Evolutionary conservation across 2,888 invertebrate species (phyloP), one percentile per base, ranked within the genome.

Genomic region (Chironomus tentans): DNA sequence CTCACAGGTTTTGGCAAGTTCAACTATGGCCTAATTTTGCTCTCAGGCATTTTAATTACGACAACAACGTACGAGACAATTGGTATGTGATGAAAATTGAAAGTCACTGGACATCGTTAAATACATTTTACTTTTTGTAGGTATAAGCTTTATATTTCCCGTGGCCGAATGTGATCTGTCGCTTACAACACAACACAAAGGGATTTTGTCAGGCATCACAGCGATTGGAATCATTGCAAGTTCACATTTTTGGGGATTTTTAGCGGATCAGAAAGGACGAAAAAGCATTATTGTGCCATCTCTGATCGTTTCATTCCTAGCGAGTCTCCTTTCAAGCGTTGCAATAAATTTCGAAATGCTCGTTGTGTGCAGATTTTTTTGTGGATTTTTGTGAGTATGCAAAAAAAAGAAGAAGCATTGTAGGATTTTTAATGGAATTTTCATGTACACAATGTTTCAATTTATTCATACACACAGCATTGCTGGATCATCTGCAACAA

Each of bases 191-290:
- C 79, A 80, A 46, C 81, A 84, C 77, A 83, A 83, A 68, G 85
- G 85, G 6, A 81, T 83, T 69, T 80, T 85, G 68, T 82, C 82
- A 77, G 83, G 83, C 21, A 81, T 82, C 22, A 82, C 83, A 7
- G 83, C 84, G 79, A 80, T 82, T 56, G 85, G 85, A 79, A 77
- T 79, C 10, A 85, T 87, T 47, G 79, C 84, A 3, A 86, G 86
- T 71, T 87, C 87, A 1, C 85, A 87, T 80, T 79, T 87, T 68
- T 87, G 87, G 87, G 88, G 88, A 3, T 86, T 85, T 79, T 78
- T 87, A 50, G 87, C 87, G 0, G 87, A 88, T 78, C 85, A 86
- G 5, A 83, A 81, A 77, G 88, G 88, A 10, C 80, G 86, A 72
- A 82, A 84, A 78, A 84, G 82, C 69, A 82, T 84, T 2, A 82